These are phyloP conservation scores for Drosophila mojavensis DNA, from an alignment of 1,140 invertebrate species.

Conservation along the genomic window DNA sequence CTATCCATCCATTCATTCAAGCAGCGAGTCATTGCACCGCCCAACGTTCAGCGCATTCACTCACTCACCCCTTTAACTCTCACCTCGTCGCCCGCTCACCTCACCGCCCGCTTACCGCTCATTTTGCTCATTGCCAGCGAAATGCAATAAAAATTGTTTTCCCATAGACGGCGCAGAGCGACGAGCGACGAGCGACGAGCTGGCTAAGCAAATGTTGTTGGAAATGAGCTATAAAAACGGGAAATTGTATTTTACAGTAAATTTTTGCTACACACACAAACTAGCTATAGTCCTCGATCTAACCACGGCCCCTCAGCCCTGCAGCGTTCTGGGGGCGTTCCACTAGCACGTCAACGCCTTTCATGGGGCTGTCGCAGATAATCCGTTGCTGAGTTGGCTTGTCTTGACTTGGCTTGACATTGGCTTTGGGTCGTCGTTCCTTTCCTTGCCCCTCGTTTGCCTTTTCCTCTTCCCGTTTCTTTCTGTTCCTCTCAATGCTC, in stretches of 20 bases:
- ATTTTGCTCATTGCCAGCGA: constrained; percentile 75
- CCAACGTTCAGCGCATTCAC: constrained; percentile 21
- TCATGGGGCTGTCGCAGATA: constrained; percentile 75
- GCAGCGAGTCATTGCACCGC: constrained; percentile 19
- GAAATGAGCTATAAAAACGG: constrained; percentile 81
- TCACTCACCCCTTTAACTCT: constrained; percentile 28
- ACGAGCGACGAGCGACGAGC: constrained; percentile 6
- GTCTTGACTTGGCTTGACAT: constrained; percentile 80
- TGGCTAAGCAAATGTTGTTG: constrained; percentile 77
- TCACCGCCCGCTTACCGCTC: constrained; percentile 28
- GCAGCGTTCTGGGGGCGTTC: background rate
- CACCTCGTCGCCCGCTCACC: background rate
- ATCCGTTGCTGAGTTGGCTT: constrained; percentile 80
- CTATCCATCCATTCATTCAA: constrained; percentile 2
- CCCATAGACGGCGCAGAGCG: constrained; percentile 58
- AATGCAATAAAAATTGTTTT: constrained; percentile 82
- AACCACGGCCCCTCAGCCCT: constrained; percentile 3
- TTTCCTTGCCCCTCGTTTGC: constrained; percentile 11
- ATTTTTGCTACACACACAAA: constrained; percentile 75
- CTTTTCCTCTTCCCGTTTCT: background rate
- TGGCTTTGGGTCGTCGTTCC: constrained; percentile 65
- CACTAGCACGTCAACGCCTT: constrained; percentile 56
- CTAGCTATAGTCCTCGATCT: constrained; percentile 59
- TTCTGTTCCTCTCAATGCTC: background rate
- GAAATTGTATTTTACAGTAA: constrained; percentile 81